Evolutionary conservation across 2,797 vertebrate species (phyloP), one percentile per base, ranked within the genome.

Genomic region (Pogonophryne albipinna): DNA sequence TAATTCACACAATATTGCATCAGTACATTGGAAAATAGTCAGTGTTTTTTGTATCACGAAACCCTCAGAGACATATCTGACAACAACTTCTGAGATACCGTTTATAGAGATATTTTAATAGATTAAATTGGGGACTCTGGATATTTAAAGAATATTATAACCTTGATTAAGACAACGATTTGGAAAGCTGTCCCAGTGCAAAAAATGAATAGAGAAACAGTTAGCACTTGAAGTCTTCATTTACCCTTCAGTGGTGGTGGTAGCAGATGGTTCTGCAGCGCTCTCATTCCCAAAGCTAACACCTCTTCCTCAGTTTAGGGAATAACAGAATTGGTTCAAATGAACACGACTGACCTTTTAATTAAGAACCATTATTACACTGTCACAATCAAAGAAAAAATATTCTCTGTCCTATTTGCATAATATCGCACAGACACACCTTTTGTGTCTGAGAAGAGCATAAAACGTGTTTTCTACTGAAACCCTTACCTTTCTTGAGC

Each of bases 241-340:
- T 89, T 86, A 74, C 66, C 80, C 45, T 74, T 82, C 75, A 71
- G 55, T 82, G 83, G 81, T 75, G 76, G 72, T 66, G 70, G 82
- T 46, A 72, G 85, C 86, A 91, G 91, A 92, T 88, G 89, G 87
- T 85, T 80, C 87, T 81, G 69, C 63, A 46, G 53, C 75, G 50
- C 71, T 79, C 84, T 71, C 70, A 76, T 78, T 90, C 87, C 89
- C 90, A 84, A 70, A 45, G 89, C 78, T 80, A 67, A 64, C 68
- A 67, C 79, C 71, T 84, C 82, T 47, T 80, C 78, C 60, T 74
- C 73, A 82, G 88, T 62, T 67, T 46, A 15, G 91, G 92, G 91
- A 92, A 89, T 91, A 85, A 78, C 14, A 59, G 66, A 72, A 86
- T 78, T 89, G 86, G 80, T 89, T 89, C 76, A 88, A 82, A 85